A percentile compares a stretch with the other conserved stretches of the same genome.
phyloP scores from a whole-genome alignment of 2,113 vertebrate species.

The Pelmatolapia mariae region DNA sequence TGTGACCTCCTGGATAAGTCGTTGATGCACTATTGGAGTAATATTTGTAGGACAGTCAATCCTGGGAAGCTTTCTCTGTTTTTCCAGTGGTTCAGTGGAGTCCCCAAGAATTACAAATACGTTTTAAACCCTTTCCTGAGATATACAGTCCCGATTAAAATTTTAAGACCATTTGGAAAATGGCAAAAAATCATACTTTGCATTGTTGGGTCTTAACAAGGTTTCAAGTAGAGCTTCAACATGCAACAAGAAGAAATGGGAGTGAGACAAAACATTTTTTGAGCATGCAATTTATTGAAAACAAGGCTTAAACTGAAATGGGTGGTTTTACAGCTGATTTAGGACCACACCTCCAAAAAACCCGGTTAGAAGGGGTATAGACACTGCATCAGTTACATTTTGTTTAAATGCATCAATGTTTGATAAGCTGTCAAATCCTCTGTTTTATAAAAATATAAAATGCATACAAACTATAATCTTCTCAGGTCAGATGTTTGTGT shows the following conservation, averaged over 20 bases:
- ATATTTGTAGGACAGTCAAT: background rate
- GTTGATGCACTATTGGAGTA: background rate
- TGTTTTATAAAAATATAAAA: background rate
- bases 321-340: background rate
- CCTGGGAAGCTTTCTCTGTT: background rate
- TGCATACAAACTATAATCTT: background rate
- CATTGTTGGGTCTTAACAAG: background rate
- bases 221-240: background rate
- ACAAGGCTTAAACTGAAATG: background rate
- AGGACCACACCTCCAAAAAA: background rate
- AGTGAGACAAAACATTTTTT: background rate
- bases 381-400: background rate
- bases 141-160: background rate
- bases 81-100: background rate
- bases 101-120: background rate
- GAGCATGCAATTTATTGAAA: background rate
- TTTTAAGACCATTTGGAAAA: background rate
- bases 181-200: background rate
- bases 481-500: background rate
- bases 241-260: background rate
- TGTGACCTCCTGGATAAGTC: background rate
- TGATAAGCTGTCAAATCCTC: background rate
- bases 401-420: background rate
- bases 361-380: background rate
- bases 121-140: background rate